Evolutionary conservation across 2,797 vertebrate genomes (phyloP).

Genomic region (Antennarius maculatus): DNA sequence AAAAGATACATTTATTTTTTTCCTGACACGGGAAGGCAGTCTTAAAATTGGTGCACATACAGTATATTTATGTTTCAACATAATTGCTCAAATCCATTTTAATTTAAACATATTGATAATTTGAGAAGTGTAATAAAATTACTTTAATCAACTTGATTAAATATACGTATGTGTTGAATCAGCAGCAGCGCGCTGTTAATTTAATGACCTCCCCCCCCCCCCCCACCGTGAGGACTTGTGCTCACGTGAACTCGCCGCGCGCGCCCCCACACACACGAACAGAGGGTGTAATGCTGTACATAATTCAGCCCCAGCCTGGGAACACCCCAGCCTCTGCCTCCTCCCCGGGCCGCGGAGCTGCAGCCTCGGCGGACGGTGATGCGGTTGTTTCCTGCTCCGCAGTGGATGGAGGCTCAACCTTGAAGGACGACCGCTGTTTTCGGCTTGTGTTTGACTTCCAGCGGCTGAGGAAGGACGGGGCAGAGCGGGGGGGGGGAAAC

Average conservation of each 20-base stretch:
- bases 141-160: too few relatives aligned
- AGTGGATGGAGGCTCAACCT: constrained; percentile 36
- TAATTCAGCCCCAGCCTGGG: constrained; percentile 50
- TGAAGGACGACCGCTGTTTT: constrained; percentile 35
- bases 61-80: too few relatives aligned
- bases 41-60: too few relatives aligned
- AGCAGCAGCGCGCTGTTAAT: too few relatives aligned
- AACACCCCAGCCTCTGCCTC: constrained; percentile 26
- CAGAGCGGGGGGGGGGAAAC: constrained; percentile 15
- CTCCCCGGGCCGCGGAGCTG: constrained; percentile 18
- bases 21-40: too few relatives aligned
- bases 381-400: constrained; percentile 21
- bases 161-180: too few relatives aligned
- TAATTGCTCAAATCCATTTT: too few relatives aligned
- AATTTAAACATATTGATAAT: too few relatives aligned
- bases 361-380: constrained; percentile 8
- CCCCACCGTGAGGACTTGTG: constrained; percentile 17
- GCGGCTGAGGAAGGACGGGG: constrained; percentile 30
- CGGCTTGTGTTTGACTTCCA: constrained; percentile 44
- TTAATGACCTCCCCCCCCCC: background rate
- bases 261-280: constrained; percentile 28
- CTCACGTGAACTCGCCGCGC: constrained; percentile 54
- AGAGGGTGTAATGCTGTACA: constrained; percentile 38
- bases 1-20: too few relatives aligned
- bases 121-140: too few relatives aligned